Conservation (phyloP, 2,113 vertebrate genomes). For the Sakesphorus luctuosus region DNA sequence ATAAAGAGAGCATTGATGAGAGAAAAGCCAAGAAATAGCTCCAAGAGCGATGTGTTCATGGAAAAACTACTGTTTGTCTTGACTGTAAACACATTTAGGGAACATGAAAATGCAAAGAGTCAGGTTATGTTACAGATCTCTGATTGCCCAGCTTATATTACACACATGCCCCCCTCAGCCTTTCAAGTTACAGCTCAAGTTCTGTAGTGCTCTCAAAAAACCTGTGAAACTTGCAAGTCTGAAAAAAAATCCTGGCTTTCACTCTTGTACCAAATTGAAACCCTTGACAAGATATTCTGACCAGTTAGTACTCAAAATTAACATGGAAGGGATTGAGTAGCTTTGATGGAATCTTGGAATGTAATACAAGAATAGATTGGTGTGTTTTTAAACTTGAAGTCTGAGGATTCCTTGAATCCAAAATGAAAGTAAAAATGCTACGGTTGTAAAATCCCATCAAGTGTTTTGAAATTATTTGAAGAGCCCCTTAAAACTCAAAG, state of each 20-base stretch:
- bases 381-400: not conserved
- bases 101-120: not conserved
- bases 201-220: not conserved
- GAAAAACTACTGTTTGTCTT: not conserved
- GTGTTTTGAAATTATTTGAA: not conserved
- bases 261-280: not conserved
- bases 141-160: not conserved
- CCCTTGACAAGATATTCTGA: not conserved
- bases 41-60: not conserved
- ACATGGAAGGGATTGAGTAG: not conserved
- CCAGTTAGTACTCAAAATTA: not conserved
- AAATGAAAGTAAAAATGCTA: slow-evolving; percentile 18
- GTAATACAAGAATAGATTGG: not conserved
- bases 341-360: not conserved
- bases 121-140: not conserved
- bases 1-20: not conserved
- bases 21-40: slow-evolving; percentile 1
- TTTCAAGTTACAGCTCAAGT: not conserved
- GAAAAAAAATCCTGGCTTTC: not conserved
- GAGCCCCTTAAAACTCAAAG: not conserved
- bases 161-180: not conserved
- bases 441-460: not conserved
- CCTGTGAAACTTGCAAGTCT: not conserved
- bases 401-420: not conserved
- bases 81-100: not conserved